A percentile compares a stretch with the other conserved stretches of the same genome.
Conservation (phyloP, 2,113 vertebrate genomes). For the Hemicordylus capensis region DNA sequence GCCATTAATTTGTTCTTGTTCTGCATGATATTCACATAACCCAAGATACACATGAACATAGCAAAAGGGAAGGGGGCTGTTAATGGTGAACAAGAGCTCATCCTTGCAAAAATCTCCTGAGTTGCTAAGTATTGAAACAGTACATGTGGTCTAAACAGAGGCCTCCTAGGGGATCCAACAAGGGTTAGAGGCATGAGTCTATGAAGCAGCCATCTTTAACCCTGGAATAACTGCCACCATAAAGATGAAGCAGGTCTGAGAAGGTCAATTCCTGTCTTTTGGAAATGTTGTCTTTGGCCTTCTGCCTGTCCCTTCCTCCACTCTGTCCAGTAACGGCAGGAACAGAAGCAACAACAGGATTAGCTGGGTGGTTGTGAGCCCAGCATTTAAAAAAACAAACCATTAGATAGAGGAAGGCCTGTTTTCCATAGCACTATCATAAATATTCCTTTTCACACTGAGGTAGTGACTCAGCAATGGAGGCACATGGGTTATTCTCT, state of each 20-base stretch:
- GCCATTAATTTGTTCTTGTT: neutral
- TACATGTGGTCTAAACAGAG: neutral
- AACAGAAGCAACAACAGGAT: neutral
- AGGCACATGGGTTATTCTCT: neutral
- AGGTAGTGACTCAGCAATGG: neutral
- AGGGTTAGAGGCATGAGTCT: neutral
- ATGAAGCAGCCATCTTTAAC: neutral
- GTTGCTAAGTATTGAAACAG: neutral
- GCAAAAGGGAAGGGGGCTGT: neutral
- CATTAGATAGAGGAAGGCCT: neutral
- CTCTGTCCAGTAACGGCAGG: conserved; percentile 2
- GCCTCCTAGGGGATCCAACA: neutral
- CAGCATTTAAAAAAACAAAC: neutral
- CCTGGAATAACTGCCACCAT: neutral
- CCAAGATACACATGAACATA: neutral
- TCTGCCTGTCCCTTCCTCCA: neutral
- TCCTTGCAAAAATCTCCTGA: neutral
- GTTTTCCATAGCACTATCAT: neutral
- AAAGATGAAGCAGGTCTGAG: neutral
- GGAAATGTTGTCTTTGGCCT: neutral
- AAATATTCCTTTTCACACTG: neutral
- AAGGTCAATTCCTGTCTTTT: neutral
- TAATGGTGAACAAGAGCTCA: neutral
- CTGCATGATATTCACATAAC: neutral
- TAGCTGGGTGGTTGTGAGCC: neutral